phyloP scores from a whole-genome alignment of 2,797 vertebrate species.

The Sitta carolinensis region DNA sequence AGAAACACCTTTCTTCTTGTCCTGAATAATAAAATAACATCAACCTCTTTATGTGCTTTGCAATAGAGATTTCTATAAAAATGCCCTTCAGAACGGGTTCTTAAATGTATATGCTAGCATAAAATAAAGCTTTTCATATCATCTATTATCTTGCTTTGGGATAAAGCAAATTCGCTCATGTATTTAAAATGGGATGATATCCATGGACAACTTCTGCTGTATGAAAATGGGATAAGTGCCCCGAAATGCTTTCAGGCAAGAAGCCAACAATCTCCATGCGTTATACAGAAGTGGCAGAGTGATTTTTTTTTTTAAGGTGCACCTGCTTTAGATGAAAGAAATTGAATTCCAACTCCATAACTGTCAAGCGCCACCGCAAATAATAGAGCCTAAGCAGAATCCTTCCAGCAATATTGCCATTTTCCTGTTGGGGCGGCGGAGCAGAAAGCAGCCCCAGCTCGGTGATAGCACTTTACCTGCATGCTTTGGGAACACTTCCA shows the following conservation, averaged over 20 bases:
- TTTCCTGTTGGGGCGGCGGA: conserved; percentile 59
- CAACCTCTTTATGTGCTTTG: neutral
- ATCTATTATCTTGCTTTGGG: conserved; percentile 41
- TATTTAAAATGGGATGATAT: conserved; percentile 42
- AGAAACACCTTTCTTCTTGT: neutral
- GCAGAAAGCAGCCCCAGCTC: conserved; percentile 54
- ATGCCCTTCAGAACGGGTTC: neutral
- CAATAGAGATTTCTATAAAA: conserved; percentile 40
- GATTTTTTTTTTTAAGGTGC: conserved; percentile 40
- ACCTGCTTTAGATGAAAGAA: conserved; percentile 61
- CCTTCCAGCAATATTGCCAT: conserved; percentile 61
- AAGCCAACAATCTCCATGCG: neutral
- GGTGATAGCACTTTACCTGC: conserved; percentile 21
- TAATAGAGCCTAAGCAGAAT: conserved; percentile 51
- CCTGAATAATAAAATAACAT: conserved; percentile 29
- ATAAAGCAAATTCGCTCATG: conserved; percentile 35
- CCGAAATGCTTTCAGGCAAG: conserved; percentile 37
- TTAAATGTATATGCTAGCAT: neutral
- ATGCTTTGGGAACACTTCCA: conserved; percentile 48
- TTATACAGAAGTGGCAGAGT: conserved; percentile 39
- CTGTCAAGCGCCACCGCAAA: conserved; percentile 60
- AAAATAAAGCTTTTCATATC: conserved; percentile 38
- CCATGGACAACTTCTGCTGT: conserved; percentile 18
- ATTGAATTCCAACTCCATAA: conserved; percentile 70
- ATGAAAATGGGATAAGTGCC: conserved; percentile 44